phyloP scores from a whole-genome alignment of 2,113 vertebrate species.

The Onychorhynchus coronatus region DNA sequence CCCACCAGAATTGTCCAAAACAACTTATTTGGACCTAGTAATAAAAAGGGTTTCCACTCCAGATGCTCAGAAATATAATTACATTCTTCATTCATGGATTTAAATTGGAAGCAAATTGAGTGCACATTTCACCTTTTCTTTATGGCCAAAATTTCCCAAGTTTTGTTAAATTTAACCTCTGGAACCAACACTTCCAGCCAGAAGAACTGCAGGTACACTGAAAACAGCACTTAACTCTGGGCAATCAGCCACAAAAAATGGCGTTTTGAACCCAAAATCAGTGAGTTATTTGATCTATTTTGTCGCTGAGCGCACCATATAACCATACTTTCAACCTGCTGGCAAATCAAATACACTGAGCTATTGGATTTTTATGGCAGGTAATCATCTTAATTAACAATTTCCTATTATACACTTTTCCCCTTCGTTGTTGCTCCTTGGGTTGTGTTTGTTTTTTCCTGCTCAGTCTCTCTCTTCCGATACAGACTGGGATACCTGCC shows the following conservation, averaged over 20 bases:
- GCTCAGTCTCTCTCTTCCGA: neutral
- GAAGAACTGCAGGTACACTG: neutral
- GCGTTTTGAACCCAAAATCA: neutral
- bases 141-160: neutral
- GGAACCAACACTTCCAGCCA: neutral
- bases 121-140: neutral
- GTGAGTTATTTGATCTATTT: neutral
- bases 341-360: neutral
- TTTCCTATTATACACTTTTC: neutral
- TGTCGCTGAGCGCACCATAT: neutral
- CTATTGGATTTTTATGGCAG: constrained; percentile 14
- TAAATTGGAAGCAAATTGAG: fast-evolving
- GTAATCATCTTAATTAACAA: constrained; percentile 45
- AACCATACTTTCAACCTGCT: neutral
- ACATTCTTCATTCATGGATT: neutral
- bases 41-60: neutral
- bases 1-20: neutral
- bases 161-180: neutral
- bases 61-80: neutral
- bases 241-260: neutral
- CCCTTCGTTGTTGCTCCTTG: neutral
- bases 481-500: neutral
- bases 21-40: neutral
- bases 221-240: neutral
- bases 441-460: neutral